These are phyloP conservation scores for Drosophila malerkotliana DNA, from an alignment of 1,140 invertebrate genomes.

Conservation along the genomic window DNA sequence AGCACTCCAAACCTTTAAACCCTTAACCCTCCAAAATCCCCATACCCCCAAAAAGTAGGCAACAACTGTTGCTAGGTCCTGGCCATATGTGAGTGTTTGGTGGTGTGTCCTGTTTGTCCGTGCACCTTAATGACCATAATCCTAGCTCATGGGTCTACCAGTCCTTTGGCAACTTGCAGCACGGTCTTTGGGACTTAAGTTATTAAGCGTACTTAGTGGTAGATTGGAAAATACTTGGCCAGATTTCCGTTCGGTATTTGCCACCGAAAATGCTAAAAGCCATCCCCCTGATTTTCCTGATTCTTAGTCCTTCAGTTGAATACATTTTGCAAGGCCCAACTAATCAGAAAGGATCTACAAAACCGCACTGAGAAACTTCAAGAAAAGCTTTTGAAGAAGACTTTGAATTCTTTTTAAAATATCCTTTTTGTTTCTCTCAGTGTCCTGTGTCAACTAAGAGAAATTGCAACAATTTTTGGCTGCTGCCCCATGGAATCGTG, in stretches of 20 bases:
- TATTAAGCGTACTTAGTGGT: conserved; percentile 41
- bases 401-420: neutral
- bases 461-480: conserved; percentile 11
- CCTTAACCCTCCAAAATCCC: conserved; percentile 3
- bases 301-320: conserved; percentile 14
- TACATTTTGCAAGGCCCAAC: conserved; percentile 20
- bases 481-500: conserved; percentile 40
- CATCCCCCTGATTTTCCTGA: neutral
- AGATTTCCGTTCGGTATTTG: conserved; percentile 14
- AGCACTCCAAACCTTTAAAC: too few species aligned
- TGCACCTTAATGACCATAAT: conserved; percentile 69
- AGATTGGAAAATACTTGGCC: conserved; percentile 42
- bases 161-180: too few species aligned
- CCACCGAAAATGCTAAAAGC: neutral
- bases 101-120: neutral
- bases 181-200: conserved; percentile 26
- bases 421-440: neutral
- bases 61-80: conserved; percentile 59
- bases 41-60: conserved; percentile 8
- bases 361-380: neutral
- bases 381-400: neutral
- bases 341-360: conserved; percentile 3
- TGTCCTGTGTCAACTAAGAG: conserved; percentile 6
- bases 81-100: neutral
- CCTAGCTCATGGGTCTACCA: conserved; percentile 47